Evolutionary conservation across 2,888 invertebrate species (phyloP), one percentile per base, ranked within the genome.

Genomic region (Pelosia muscerda): DNA sequence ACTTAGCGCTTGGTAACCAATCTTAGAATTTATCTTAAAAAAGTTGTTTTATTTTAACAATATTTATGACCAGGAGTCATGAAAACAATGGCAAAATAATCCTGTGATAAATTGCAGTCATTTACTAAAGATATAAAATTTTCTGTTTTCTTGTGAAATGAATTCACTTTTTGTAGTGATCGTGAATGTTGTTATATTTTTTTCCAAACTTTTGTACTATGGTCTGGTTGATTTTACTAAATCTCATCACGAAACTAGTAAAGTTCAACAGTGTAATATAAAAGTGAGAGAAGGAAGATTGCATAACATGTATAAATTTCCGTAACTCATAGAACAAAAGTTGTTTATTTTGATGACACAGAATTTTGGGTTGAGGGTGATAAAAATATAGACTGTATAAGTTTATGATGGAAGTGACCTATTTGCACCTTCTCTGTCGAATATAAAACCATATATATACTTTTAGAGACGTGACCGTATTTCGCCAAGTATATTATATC

Each of bases 21-120:
- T 78, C 76, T 77, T 75, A 67, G 71, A 65, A 81, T 81, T 78
- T 81, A 81, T 79, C 78, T 78, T 76, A 63, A 70, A 79, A 79
- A 79, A 65, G 61, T 69, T 72, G 66, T 72, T 72, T 67, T 19
- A 62, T 60, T 71, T 62, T 58, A 73, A 60, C 57, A 63, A 53
- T 71, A 79, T 81, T 72, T 79, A 79, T 76, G 63, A 60, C 62
- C 61, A 13, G 42, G 42, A 5, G 25, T 38, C 65, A 70, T 55
- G 66, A 42, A 59, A 69, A 75, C 75, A 75, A 72, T 73, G 75
- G 59, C 54, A 34, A 62, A 13, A 31, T 42, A 53, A 61, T 67
- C 70, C 75, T 67, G 65, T 75, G 74, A 73, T 70, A 66, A 69
- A 74, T 71, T 74, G 73, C 61, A 65, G 70, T 62, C 69, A 38